Conservation (phyloP, 2,113 vertebrate genomes). For the Stigmatopora argus region DNA sequence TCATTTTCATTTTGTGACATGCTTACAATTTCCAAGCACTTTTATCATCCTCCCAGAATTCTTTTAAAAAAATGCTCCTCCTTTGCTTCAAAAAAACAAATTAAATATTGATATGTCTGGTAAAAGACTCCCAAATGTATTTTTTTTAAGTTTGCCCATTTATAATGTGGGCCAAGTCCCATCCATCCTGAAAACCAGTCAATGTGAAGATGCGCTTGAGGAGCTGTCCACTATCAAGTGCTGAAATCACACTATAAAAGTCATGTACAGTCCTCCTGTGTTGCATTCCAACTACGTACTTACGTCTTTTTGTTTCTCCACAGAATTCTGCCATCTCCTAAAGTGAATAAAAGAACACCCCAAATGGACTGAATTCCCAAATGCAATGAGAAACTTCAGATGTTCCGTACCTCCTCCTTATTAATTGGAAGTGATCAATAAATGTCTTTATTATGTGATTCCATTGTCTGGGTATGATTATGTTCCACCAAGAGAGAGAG, state of each 20-base stretch:
- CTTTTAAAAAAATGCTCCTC: no score
- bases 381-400: no score
- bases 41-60: no score
- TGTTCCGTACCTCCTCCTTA: no score
- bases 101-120: no score
- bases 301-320: slow-evolving; percentile 13
- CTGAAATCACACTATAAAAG: slow-evolving; percentile 41
- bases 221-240: slow-evolving; percentile 45
- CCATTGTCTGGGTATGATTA: slow-evolving; percentile 1
- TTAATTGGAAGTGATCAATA: slow-evolving; percentile 37
- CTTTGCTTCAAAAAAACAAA: no score
- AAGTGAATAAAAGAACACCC: slow-evolving; percentile 45
- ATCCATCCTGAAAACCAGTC: neutral
- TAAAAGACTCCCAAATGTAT: no score
- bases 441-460: slow-evolving; percentile 25
- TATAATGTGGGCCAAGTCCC: neutral
- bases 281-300: neutral
- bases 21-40: no score
- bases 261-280: neutral
- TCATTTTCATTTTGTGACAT: no score
- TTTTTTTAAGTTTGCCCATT: neutral
- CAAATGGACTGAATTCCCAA: no score
- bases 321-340: slow-evolving; percentile 74
- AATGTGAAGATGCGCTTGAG: neutral
- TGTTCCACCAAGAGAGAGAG: no score